Evolutionary conservation across 2,888 invertebrate genomes (phyloP).

Genomic region (Coelogynopora nodosa): DNA sequence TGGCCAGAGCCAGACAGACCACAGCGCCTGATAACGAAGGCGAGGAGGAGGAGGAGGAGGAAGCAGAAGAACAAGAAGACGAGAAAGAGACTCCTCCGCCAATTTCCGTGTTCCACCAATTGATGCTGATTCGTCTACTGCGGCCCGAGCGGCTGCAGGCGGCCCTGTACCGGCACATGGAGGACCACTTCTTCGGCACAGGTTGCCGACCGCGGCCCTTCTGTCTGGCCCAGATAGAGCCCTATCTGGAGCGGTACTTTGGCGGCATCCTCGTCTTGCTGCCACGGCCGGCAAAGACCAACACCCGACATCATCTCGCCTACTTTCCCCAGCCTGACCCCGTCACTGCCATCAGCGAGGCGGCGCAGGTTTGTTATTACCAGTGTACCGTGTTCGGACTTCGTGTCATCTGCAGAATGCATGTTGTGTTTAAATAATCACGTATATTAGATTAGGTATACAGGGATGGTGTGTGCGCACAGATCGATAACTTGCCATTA

Average conservation of each 20-base stretch:
- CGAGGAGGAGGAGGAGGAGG: not conserved
- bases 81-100: too few species aligned
- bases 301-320: constrained; percentile 48
- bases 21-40: constrained; percentile 32
- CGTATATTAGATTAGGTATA: too few species aligned
- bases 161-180: constrained; percentile 55
- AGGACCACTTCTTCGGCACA: constrained; percentile 51
- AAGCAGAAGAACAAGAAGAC: too few species aligned
- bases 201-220: constrained; percentile 51
- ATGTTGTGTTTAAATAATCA: too few species aligned
- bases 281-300: constrained; percentile 48
- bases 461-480: too few species aligned
- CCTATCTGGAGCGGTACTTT: constrained; percentile 47
- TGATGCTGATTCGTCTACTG: constrained; percentile 58
- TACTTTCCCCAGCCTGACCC: constrained; percentile 52
- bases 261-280: constrained; percentile 55
- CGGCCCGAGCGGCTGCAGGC: constrained; percentile 58
- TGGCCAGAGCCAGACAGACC: constrained; percentile 49
- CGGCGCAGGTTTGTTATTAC: constrained; percentile 52
- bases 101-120: constrained; percentile 53
- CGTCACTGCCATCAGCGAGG: constrained; percentile 50
- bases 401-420: too few species aligned
- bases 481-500: too few species aligned
- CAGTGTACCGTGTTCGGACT: too few species aligned
- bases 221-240: constrained; percentile 51